Conservation (phyloP, 2,888 invertebrate species). For the Trisateles emortualis region DNA sequence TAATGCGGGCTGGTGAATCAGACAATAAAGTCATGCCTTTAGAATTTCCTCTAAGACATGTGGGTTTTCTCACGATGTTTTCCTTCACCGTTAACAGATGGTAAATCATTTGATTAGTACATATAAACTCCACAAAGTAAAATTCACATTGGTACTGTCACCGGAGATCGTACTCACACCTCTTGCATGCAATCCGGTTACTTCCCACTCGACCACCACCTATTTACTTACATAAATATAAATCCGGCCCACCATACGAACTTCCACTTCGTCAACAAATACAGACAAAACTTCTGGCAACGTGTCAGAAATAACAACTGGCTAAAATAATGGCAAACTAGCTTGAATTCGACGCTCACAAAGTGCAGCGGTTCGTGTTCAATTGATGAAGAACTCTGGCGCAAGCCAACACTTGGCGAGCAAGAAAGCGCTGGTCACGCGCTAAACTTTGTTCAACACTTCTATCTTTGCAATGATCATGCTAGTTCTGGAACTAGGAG, state of each 20-base stretch:
- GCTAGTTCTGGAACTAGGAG: slow-evolving; percentile 22
- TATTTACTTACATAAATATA: too few relatives aligned
- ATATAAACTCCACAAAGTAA: too few relatives aligned
- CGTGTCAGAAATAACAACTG: slow-evolving; percentile 5
- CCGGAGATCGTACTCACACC: too few relatives aligned
- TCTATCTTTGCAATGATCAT: slow-evolving; percentile 41
- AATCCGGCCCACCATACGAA: neutral
- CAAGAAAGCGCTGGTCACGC: slow-evolving; percentile 50
- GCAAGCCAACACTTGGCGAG: slow-evolving; percentile 32
- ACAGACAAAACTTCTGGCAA: neutral
- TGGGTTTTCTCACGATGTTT: too few relatives aligned
- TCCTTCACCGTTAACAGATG: too few relatives aligned
- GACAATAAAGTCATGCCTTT: too few relatives aligned
- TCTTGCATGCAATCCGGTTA: too few relatives aligned
- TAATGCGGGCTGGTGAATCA: too few relatives aligned
- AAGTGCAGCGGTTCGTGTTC: slow-evolving; percentile 42
- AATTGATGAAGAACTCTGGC: slow-evolving; percentile 42
- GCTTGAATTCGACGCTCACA: slow-evolving; percentile 22
- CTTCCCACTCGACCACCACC: too few relatives aligned
- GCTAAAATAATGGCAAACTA: slow-evolving; percentile 33
- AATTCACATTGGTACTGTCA: too few relatives aligned
- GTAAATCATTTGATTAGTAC: too few relatives aligned
- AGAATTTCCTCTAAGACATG: too few relatives aligned
- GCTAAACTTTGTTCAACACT: slow-evolving; percentile 46
- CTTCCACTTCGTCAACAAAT: neutral